These are phyloP conservation scores for Rhyacichthys aspro DNA, from an alignment of 2,797 vertebrate genomes.

Conservation along the genomic window DNA sequence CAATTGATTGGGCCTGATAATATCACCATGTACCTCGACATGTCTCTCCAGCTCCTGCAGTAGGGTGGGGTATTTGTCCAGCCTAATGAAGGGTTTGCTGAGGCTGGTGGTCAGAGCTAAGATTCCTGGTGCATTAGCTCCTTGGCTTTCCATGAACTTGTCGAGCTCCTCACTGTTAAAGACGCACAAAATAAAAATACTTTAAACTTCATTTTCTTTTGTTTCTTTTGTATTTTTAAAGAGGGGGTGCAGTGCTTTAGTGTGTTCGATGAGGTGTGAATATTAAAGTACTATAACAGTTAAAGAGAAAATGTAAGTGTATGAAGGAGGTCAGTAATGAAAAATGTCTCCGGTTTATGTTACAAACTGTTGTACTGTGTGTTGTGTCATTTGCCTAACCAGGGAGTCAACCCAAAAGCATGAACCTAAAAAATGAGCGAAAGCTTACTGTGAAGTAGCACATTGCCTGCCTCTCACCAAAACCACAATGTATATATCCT, in stretches of 20 bases:
- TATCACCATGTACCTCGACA: constrained; percentile 86
- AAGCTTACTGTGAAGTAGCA: constrained; percentile 55
- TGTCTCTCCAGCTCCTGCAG: constrained; percentile 96
- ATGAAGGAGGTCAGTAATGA: too few species aligned
- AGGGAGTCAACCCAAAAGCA: not conserved
- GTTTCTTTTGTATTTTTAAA: too few species aligned
- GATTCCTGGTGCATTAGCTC: constrained; percentile 88
- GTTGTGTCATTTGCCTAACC: too few species aligned
- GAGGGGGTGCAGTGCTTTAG: too few species aligned
- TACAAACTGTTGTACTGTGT: too few species aligned
- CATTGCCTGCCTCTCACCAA: constrained; percentile 50
- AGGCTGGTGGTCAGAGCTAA: constrained; percentile 94
- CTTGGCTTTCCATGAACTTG: constrained; percentile 97
- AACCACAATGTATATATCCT: constrained; percentile 81
- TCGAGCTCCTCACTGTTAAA: constrained; percentile 89
- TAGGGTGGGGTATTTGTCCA: constrained; percentile 94
- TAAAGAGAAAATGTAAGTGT: too few species aligned
- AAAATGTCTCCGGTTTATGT: too few species aligned
- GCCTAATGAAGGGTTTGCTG: constrained; percentile 96
- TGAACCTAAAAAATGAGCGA: constrained; percentile 47
- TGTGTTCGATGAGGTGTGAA: too few species aligned
- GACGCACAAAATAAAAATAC: constrained; percentile 5
- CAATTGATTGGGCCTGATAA: not conserved
- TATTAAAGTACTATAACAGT: too few species aligned
- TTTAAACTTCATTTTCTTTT: not conserved